Evolutionary conservation across 2,113 vertebrate genomes (phyloP), one percentile per base, ranked within the genome.

Genomic region (Notothenia coriiceps): DNA sequence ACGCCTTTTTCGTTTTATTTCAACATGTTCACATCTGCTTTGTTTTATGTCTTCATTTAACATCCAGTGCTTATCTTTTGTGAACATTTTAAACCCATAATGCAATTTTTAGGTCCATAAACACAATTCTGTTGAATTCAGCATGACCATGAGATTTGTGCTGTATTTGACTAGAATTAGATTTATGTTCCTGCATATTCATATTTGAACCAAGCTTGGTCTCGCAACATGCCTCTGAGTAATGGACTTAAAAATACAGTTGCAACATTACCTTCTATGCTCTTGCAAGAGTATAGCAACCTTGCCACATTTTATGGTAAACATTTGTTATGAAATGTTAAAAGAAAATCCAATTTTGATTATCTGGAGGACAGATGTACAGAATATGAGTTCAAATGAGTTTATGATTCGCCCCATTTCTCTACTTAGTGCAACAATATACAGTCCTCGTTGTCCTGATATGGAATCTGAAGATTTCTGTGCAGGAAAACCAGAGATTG

Each of bases 141-240:
- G 52, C 56, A 46, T 69, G 57, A 57, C 2, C 8, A n/a, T 35
- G 64, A 35, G 1, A 10, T 78, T 8, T 68, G 14, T 20, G 4
- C 52, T 66, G 29, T 79, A 10, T 56, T 40, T 75, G 70, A 71
- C 33, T 65, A 52, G 50, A 74, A 57, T 64, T 59, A 11, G 29
- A 55, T 51, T 52, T 44, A 14, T 33, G 33, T 80, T 62, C 35
- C 64, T 25, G 70, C 35, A 6, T 40, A 40, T 7, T 5, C 1
- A 1, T 35, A 73, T 20, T 54, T 67, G 15, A 73, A 46, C 62
- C 51, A 46, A 35, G 47, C 62, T 54, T 60, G 46, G 40, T 49
- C 12, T 17, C 29, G 50, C 40, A 79, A 40, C 40, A 64, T 10
- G 66, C 9, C 20, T 54, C n/a, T 25, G 68, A 71, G 10, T 40